A percentile compares a stretch with the other conserved stretches of the same genome.
These are phyloP conservation scores for Tokudaia muenninki DNA, from an alignment of 2,797 vertebrate genomes.

Conservation along the genomic window DNA sequence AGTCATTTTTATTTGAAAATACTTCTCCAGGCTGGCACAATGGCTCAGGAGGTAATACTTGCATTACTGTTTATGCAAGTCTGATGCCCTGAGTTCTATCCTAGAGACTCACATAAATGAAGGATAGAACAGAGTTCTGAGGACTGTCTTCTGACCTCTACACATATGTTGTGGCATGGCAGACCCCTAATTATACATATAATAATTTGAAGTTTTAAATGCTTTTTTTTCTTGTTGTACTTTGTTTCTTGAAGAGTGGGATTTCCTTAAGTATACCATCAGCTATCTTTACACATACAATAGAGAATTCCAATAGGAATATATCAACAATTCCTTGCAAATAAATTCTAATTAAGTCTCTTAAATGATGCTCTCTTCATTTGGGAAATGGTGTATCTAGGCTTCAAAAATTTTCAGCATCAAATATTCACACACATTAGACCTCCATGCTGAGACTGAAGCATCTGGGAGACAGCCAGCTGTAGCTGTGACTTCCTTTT, in stretches of 20 bases:
- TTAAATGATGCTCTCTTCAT: neutral
- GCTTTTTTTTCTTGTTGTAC: neutral
- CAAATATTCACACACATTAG: neutral
- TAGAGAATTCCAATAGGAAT: neutral
- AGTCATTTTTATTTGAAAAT: neutral
- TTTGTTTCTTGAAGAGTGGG: neutral
- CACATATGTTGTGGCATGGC: no score
- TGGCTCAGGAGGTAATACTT: neutral
- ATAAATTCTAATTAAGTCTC: neutral
- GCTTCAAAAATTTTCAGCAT: neutral
- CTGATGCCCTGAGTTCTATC: neutral
- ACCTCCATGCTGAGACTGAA: neutral
- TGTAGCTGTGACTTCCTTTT: neutral
- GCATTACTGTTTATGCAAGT: neutral
- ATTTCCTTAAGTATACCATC: neutral
- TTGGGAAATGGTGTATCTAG: neutral
- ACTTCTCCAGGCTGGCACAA: neutral
- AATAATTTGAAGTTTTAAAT: neutral
- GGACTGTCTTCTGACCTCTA: neutral
- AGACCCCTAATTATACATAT: no score
- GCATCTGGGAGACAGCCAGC: neutral
- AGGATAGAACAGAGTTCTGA: neutral
- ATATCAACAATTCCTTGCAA: neutral
- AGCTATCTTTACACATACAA: neutral
- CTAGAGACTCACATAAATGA: neutral